A percentile compares a stretch with the other conserved stretches of the same genome.
Evolutionary conservation across 1,140 invertebrate genomes (phyloP).

Genomic region (Pseudomyrmex cubaensis): DNA sequence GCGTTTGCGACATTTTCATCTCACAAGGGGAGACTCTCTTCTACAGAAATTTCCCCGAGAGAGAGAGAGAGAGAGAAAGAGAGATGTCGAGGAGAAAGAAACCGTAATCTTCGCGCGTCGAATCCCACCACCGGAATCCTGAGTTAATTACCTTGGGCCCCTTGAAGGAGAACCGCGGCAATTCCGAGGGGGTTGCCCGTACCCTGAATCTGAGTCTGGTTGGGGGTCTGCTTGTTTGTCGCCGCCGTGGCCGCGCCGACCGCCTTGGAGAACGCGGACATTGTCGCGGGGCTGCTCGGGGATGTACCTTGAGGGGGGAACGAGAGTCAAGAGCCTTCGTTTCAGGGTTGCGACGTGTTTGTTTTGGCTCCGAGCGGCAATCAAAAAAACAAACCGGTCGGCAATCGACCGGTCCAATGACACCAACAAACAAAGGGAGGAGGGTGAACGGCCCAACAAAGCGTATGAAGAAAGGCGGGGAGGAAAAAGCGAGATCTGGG

Average conservation of each 20-base stretch:
- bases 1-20: not conserved
- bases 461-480: constrained; percentile 5
- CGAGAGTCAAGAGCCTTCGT: constrained; percentile 34
- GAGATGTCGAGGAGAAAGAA: not conserved
- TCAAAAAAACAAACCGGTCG: too few species aligned
- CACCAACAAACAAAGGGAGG: too few species aligned
- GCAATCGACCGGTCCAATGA: too few species aligned
- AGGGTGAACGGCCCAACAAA: not conserved
- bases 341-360: constrained; percentile 65
- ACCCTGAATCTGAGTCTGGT: constrained; percentile 66
- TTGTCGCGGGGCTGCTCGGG: constrained; percentile 80
- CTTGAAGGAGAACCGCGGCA: constrained; percentile 83
- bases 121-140: constrained; percentile 17
- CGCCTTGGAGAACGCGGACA: constrained; percentile 80
- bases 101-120: not conserved
- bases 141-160: constrained; percentile 82
- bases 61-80: too few species aligned
- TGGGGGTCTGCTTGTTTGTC: constrained; percentile 78
- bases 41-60: not conserved
- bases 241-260: constrained; percentile 75
- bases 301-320: constrained; percentile 79
- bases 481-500: not conserved
- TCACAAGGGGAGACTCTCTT: not conserved
- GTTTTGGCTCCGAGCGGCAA: too few species aligned
- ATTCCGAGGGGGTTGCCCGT: constrained; percentile 81